phyloP scores from a whole-genome alignment of 2,113 vertebrate species.

The Perca flavescens region DNA sequence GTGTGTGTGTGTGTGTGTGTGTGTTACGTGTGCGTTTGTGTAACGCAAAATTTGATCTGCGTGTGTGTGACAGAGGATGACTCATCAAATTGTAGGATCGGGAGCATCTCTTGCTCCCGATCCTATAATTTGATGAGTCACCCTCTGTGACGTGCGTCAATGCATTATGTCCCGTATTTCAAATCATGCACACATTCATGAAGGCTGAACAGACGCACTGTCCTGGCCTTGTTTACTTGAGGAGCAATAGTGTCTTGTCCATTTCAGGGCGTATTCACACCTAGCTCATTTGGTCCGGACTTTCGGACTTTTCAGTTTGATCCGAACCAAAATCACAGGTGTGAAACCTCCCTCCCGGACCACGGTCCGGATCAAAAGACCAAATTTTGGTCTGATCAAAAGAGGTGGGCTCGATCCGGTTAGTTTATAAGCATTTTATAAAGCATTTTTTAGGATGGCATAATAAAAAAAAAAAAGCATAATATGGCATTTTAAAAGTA shows the following conservation, averaged over 20 bases:
- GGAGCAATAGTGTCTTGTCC: not conserved
- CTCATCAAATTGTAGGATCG: too few relatives aligned
- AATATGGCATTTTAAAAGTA: too few relatives aligned
- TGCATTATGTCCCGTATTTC: slow-evolving; percentile 4
- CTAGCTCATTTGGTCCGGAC: too few relatives aligned
- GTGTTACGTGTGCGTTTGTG: not conserved
- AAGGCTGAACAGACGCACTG: not conserved
- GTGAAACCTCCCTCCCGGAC: too few relatives aligned
- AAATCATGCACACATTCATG: slow-evolving; percentile 4
- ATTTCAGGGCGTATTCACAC: not conserved
- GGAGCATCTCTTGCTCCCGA: slow-evolving; percentile 1
- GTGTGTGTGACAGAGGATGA: slow-evolving; percentile 13
- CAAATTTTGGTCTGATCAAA: too few relatives aligned
- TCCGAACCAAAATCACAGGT: too few relatives aligned
- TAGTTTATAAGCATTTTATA: too few relatives aligned
- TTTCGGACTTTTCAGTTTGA: too few relatives aligned
- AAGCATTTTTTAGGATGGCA: too few relatives aligned
- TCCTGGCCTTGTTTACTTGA: not conserved
- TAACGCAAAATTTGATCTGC: slow-evolving; percentile 25
- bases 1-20: not conserved
- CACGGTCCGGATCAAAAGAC: too few relatives aligned
- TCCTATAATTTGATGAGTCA: slow-evolving; percentile 69
- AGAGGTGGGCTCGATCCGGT: too few relatives aligned
- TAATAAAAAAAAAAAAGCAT: too few relatives aligned
- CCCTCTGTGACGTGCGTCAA: slow-evolving; percentile 50